These are phyloP conservation scores for Stylophora pistillata DNA, from an alignment of 64 coral and sea anemone species.

Conservation along the genomic window DNA sequence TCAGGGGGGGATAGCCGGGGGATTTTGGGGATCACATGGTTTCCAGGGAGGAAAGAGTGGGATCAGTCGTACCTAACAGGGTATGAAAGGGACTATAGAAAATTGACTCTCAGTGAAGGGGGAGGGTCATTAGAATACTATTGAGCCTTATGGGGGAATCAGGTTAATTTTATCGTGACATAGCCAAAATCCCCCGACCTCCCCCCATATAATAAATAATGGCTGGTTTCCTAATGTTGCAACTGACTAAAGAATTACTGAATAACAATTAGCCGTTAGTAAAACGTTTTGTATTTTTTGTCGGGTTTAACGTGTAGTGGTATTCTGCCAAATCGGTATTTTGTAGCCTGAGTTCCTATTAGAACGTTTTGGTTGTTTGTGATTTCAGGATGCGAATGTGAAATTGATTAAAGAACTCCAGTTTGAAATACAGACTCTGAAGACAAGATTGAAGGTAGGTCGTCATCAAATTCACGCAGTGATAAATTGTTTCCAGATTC, in stretches of 20 bases:
- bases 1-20: no score
- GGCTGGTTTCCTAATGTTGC: neutral
- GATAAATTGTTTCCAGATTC: neutral
- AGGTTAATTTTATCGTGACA: no score
- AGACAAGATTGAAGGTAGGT: constrained; percentile 81
- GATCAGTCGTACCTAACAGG: no score
- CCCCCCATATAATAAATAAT: no score
- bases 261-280: neutral
- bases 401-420: constrained; percentile 96
- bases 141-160: no score
- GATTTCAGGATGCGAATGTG: constrained; percentile 88
- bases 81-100: no score
- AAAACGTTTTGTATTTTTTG: neutral
- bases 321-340: neutral
- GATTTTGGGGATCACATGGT: no score
- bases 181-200: no score
- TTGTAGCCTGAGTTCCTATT: neutral
- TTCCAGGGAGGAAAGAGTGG: no score
- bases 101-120: no score
- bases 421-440: constrained; percentile 73
- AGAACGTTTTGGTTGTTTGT: neutral
- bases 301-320: neutral
- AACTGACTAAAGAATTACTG: neutral
- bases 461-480: neutral
- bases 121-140: no score